phyloP scores from a whole-genome alignment of 1,140 invertebrate species.

The Temnothorax nylanderi region DNA sequence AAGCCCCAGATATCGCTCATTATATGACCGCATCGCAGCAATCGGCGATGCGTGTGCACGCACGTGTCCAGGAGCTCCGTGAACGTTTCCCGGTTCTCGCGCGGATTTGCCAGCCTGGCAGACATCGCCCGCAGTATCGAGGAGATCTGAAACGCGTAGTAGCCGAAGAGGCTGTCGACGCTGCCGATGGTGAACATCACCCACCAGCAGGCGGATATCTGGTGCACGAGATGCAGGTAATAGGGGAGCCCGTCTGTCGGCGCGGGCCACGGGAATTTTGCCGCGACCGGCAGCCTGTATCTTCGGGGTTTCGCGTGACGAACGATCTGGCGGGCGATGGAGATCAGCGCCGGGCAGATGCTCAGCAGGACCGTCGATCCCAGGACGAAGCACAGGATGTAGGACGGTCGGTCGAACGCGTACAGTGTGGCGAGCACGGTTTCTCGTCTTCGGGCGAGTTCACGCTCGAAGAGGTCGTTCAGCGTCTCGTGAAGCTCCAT shows the following conservation, averaged over 20 bases:
- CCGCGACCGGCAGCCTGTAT: neutral
- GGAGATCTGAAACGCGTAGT: conserved; percentile 38
- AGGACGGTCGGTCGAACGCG: neutral
- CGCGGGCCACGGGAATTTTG: neutral
- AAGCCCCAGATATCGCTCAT: neutral
- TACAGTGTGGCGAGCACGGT: neutral
- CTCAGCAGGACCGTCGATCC: neutral
- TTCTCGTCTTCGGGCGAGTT: neutral
- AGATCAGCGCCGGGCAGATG: neutral
- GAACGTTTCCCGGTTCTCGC: neutral
- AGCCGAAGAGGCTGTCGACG: conserved; percentile 34
- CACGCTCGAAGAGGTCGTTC: neutral
- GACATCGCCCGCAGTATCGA: conserved; percentile 11
- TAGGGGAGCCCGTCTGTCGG: neutral
- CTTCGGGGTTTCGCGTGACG: neutral
- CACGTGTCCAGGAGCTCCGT: neutral
- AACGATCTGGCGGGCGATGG: neutral
- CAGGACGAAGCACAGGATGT: neutral
- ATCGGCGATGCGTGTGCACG: neutral
- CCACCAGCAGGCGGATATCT: neutral
- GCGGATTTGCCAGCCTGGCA: neutral
- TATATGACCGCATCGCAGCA: neutral
- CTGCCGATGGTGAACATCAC: neutral
- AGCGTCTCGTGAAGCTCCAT: conserved; percentile 22
- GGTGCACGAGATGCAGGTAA: neutral